Conservation (phyloP, 2,888 invertebrate genomes). For the Cosmia trapezina region DNA sequence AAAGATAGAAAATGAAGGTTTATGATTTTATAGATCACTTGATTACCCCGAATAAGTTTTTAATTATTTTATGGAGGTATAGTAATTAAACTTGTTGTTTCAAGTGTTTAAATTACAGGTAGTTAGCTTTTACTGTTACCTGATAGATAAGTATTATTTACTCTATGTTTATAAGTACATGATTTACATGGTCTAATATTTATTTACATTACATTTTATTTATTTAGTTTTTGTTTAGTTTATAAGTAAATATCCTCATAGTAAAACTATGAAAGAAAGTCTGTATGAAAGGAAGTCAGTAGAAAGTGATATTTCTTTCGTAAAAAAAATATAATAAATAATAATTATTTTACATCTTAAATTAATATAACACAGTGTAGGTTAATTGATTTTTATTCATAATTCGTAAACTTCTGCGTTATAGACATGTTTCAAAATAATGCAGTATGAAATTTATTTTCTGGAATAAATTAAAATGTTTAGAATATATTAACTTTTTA, state of each 20-base stretch:
- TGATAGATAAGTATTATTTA: conserved; percentile 23
- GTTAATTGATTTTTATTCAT: not conserved
- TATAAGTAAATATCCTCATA: not conserved
- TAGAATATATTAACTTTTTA: not conserved
- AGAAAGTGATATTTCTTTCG: too few species aligned
- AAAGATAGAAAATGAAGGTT: not conserved
- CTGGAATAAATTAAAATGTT: not conserved
- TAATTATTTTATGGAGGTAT: not conserved
- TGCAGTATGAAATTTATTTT: not conserved
- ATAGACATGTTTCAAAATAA: not conserved
- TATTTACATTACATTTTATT: not conserved
- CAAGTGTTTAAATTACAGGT: conserved; percentile 6
- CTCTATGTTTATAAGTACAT: conserved; percentile 5
- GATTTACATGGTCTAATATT: conserved; percentile 1
- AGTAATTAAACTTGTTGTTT: not conserved
- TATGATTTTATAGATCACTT: conserved; percentile 23
- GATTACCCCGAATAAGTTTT: conserved; percentile 21
- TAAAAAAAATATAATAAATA: not conserved
- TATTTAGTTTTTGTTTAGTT: not conserved
- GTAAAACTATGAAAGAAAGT: not conserved
- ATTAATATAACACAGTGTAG: not conserved
- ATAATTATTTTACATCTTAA: not conserved
- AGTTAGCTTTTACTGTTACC: conserved; percentile 1
- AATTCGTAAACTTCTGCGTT: not conserved
- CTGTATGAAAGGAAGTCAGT: too few species aligned